These are phyloP conservation scores for Leucoraja ocellata DNA, from an alignment of 2,797 vertebrate species.

Conservation along the genomic window DNA sequence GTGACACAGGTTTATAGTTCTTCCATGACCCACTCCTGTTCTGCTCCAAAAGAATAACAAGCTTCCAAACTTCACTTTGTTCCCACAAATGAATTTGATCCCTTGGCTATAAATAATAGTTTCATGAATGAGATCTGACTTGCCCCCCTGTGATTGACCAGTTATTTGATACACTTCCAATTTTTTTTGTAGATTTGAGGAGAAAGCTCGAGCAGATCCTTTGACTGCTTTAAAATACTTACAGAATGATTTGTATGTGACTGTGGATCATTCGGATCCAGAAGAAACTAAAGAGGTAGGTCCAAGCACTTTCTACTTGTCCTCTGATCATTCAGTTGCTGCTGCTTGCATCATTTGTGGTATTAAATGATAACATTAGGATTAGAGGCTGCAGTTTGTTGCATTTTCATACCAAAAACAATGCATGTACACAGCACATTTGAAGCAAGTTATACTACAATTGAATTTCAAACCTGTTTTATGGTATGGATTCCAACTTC, in stretches of 20 bases:
- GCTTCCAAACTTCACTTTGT: not conserved
- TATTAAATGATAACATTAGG: not conserved
- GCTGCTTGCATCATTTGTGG: not conserved
- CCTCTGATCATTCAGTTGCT: not conserved
- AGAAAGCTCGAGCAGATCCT: constrained; percentile 91
- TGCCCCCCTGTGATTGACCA: not conserved
- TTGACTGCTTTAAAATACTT: constrained; percentile 90
- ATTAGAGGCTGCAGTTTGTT: not conserved
- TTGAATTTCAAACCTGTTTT: not conserved
- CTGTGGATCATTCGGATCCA: constrained; percentile 93
- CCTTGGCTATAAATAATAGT: not conserved
- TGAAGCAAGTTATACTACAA: not conserved
- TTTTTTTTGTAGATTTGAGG: constrained; percentile 77
- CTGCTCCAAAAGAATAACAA: not conserved
- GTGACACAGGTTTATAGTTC: not conserved
- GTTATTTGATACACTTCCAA: constrained; percentile 1
- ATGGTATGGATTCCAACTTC: not conserved
- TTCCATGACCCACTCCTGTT: not conserved
- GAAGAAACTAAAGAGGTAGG: constrained; percentile 94
- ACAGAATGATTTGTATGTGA: constrained; percentile 91
- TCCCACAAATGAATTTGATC: not conserved
- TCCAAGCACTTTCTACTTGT: not conserved
- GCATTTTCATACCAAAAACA: not conserved
- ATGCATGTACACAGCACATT: not conserved
- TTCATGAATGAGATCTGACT: not conserved